phyloP scores from a whole-genome alignment of 2,888 invertebrate genomes.

The Diadromus collaris region DNA sequence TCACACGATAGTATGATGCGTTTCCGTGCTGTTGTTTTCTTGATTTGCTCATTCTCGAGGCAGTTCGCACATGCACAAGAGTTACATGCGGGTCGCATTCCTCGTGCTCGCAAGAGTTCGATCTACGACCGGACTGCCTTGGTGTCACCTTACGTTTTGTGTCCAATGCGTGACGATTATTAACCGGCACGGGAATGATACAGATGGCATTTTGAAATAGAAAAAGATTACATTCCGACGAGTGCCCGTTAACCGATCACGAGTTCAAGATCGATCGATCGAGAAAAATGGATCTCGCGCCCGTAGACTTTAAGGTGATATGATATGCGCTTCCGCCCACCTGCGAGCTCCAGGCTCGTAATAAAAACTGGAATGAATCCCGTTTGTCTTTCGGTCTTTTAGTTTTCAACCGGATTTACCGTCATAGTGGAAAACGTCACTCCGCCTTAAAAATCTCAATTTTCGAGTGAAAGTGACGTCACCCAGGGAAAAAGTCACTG shows the following conservation, averaged over 20 bases:
- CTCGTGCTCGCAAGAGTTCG: conserved; percentile 52
- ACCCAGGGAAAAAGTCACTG: no score
- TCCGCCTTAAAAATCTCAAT: no score
- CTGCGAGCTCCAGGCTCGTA: no score
- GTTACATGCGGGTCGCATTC: conserved; percentile 42
- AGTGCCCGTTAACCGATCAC: conserved; percentile 47
- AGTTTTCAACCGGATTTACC: no score
- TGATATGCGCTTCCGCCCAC: not conserved
- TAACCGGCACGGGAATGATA: conserved; percentile 44
- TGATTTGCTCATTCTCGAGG: not conserved
- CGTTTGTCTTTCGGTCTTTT: no score
- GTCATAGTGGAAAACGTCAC: no score
- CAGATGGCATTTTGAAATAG: conserved; percentile 59
- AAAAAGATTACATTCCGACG: not conserved
- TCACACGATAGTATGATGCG: not conserved
- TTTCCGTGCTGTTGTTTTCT: not conserved
- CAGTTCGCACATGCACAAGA: not conserved
- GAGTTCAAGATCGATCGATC: conserved; percentile 33
- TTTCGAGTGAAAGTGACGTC: no score
- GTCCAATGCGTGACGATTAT: conserved; percentile 72
- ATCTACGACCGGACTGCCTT: conserved; percentile 65
- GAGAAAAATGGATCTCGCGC: not conserved
- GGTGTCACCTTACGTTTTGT: conserved; percentile 70
- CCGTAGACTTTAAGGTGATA: no score
- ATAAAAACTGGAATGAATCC: no score